Evolutionary conservation across 1,140 invertebrate species (phyloP), one percentile per base, ranked within the genome.

Genomic region (Apis dorsata): DNA sequence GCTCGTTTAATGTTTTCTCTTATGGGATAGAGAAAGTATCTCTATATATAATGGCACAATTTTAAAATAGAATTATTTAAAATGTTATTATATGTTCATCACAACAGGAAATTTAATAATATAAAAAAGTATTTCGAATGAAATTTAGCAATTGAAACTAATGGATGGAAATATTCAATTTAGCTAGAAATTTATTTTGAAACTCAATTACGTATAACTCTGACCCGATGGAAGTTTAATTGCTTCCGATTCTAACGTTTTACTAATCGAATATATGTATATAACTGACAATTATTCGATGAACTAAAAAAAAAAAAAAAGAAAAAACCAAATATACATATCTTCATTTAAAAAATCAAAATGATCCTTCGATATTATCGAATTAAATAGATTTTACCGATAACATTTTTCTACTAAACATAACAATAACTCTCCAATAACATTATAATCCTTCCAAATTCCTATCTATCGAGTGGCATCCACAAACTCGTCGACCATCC

Each of bases 1-100:
- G 55, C 55, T 12, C 60, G 62, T 17, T 76, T 77, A 53, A 75
- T 77, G 77, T 82, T 77, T 65, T 53, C 44, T 57, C 11, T 24
- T 15, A 12, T 13, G 34, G 12, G 24, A n/a, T 34, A 11, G 7
- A 28, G 28, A 28, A 72, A 15, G 24, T 10, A 28, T 55, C 11
- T 55, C 51, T n/a, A 55, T 12, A 19, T n/a, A 55, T 12, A 19
- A 17, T 60, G 34, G 4, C 17, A n/a, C 51, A 53, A 17, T 34
- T 72, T 62, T 63, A 24, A 28, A 12, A 21, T 49, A 1, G 1
- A 49, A 13, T 49, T 68, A 8, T 34, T 21, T 21, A 44, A 19
- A 17, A 44, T 63, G 62, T 24, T 63, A 11, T n/a, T 60, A 21
- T 7, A 7, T 7, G 34, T 44, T 44, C 34, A 44, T 7, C 34